Percentiles rank a stretch among this genome's conserved stretches.
Conservation (phyloP, 2,113 vertebrate species). For the Monopterus albus region DNA sequence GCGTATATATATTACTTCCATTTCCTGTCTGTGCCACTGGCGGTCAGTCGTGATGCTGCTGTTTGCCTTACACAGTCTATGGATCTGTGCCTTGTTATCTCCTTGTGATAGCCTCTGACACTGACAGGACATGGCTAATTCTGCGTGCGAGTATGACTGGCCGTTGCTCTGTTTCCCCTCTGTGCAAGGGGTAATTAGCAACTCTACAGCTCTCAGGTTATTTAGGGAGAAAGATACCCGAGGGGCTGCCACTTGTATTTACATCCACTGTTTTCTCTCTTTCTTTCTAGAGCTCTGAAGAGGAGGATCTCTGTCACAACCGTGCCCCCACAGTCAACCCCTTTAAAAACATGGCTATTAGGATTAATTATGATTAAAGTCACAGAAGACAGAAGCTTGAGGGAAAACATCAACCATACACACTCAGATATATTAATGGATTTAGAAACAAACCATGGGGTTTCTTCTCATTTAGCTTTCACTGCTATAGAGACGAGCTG, state of each 20-base stretch:
- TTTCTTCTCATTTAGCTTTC: constrained; percentile 55
- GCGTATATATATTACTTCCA: constrained; percentile 58
- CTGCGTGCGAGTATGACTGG: constrained; percentile 56
- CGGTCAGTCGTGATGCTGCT: constrained; percentile 47
- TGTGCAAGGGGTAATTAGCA: constrained; percentile 76
- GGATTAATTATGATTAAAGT: constrained; percentile 74
- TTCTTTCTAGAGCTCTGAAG: constrained; percentile 41
- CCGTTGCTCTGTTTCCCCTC: constrained; percentile 37
- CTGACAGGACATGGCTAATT: constrained; percentile 61
- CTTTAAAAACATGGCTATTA: constrained; percentile 70
- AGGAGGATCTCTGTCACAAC: constrained; percentile 67
- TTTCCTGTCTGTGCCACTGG: constrained; percentile 51
- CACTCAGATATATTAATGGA: constrained; percentile 45
- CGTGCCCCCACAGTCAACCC: constrained; percentile 37
- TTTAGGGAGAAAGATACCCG: constrained; percentile 75
- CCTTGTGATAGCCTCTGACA: constrained; percentile 57
- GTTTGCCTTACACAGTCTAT: constrained; percentile 57
- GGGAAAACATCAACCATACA: constrained; percentile 39
- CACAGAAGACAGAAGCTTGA: constrained; percentile 48
- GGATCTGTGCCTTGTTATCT: constrained; percentile 70
- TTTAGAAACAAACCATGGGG: constrained; percentile 55
- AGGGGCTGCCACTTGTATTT: constrained; percentile 77
- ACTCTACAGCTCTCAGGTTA: constrained; percentile 77
- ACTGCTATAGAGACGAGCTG: constrained; percentile 47
- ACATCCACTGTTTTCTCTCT: constrained; percentile 62